Evolutionary conservation across 2,797 vertebrate genomes (phyloP), one percentile per base, ranked within the genome.

Genomic region (Glossophaga mutica): DNA sequence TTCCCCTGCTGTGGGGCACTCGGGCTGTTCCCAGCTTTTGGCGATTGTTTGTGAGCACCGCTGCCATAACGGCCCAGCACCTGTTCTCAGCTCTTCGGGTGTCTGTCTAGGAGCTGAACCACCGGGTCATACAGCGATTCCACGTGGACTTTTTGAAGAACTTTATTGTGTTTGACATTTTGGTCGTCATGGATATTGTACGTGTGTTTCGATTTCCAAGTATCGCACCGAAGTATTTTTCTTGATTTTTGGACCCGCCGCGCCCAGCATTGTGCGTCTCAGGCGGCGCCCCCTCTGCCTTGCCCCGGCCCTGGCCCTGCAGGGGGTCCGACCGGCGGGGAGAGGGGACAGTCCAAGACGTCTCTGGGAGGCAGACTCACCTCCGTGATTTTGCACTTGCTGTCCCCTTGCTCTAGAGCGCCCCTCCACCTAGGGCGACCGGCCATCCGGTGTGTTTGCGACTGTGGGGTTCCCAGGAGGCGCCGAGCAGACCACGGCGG

Each of bases 41-140:
- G 48, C 14, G 0, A 0, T 9, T 2, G 22, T 5, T 9, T 2
- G 22, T 5, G n/a, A n/a, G 6, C 10, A 1, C 5, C 1, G 2
- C 10, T 1, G 21, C 76, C 32, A 1, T 9, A 44, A 21, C 37
- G 0, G 2, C 5, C 0, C 6, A 7, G 32, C 2, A 10, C 8
- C 29, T 1, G 4, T 32, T 11, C 71, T 32, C 37, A 12, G 0
- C 32, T 32, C 59, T 48, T 6, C 0, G 9, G 46, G 18, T 10
- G 15, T 10, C 4, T 1, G 24, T 42, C 81, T 19, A 3, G 26
- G 37, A 21, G 48, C 3, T 8, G 8, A 21, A n/a, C 9, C 3
- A 26, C 67, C 34, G 77, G 32, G 48, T 42, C 68, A 14, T 1
- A 2, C 0, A 2, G 11, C 12, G 12, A 29, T 19, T 68, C 83